These are phyloP conservation scores for Pelodytes ibericus DNA, from an alignment of 2,797 vertebrate species.

Conservation along the genomic window DNA sequence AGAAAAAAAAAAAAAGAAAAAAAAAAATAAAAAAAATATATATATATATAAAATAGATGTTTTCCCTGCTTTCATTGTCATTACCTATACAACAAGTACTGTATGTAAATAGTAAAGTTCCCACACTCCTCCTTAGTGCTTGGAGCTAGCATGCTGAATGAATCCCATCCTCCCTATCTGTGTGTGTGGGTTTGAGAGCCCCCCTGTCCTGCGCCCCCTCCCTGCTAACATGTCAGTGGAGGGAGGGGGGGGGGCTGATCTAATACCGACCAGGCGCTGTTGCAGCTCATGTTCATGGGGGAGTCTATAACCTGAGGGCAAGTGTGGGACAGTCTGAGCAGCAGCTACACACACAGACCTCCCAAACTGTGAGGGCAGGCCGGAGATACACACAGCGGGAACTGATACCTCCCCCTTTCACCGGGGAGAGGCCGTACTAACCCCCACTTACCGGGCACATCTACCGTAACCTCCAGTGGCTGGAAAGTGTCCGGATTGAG, in stretches of 20 bases:
- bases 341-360: conserved; percentile 3
- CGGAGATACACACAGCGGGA: neutral
- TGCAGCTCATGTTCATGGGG: too few species aligned
- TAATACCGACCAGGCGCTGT: neutral
- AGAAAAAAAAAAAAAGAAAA: too few species aligned
- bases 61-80: too few species aligned
- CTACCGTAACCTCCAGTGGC: neutral
- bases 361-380: neutral
- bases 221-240: conserved; percentile 15
- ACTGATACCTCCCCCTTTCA: conserved; percentile 1
- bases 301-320: neutral
- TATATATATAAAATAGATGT: too few species aligned
- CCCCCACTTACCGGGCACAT: neutral
- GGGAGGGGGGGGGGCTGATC: conserved; percentile 53
- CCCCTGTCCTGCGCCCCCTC: conserved; percentile 2
- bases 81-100: too few species aligned
- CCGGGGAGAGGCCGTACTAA: conserved; percentile 50
- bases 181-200: conserved; percentile 10
- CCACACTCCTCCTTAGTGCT: too few species aligned
- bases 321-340: conserved; percentile 1
- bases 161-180: too few species aligned
- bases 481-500: too few species aligned
- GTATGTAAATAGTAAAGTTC: too few species aligned
- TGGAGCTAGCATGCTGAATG: too few species aligned
- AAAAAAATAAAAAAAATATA: too few species aligned